Percentiles rank a stretch among this genome's conserved stretches.
Evolutionary conservation across 2,797 vertebrate species (phyloP).

Genomic region (Lindbergichthys nudifrons): DNA sequence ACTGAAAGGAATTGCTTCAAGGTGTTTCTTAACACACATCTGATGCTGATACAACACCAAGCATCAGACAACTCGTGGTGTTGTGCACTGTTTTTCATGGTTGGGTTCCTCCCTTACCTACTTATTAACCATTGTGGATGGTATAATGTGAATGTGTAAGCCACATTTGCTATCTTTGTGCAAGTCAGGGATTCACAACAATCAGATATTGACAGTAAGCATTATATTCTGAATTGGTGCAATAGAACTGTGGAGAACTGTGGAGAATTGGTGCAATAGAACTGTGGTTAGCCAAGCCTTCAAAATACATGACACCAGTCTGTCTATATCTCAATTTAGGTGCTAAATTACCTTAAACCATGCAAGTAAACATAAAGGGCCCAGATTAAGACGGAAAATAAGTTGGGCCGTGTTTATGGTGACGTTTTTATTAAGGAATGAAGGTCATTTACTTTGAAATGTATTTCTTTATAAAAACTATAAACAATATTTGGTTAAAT

Average conservation of each 20-base stretch:
- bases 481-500: background rate
- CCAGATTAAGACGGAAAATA: too few species aligned
- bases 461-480: background rate
- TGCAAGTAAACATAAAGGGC: background rate
- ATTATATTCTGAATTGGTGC: constrained; percentile 12
- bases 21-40: background rate
- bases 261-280: too few species aligned
- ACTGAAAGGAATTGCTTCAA: background rate
- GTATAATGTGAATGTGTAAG: constrained; percentile 4
- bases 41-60: background rate
- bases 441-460: background rate
- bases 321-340: background rate
- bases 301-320: background rate
- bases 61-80: background rate
- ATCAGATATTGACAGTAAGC: constrained; percentile 32
- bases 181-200: constrained; percentile 15
- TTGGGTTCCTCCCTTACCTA: background rate
- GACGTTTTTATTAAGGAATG: background rate
- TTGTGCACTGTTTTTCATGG: background rate
- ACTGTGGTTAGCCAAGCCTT: background rate
- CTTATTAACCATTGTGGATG: constrained; percentile 9
- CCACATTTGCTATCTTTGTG: background rate
- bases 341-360: background rate
- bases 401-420: background rate
- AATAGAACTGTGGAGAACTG: background rate